Evolutionary conservation across 2,113 vertebrate genomes (phyloP).

Genomic region (Thunnus maccoyii): DNA sequence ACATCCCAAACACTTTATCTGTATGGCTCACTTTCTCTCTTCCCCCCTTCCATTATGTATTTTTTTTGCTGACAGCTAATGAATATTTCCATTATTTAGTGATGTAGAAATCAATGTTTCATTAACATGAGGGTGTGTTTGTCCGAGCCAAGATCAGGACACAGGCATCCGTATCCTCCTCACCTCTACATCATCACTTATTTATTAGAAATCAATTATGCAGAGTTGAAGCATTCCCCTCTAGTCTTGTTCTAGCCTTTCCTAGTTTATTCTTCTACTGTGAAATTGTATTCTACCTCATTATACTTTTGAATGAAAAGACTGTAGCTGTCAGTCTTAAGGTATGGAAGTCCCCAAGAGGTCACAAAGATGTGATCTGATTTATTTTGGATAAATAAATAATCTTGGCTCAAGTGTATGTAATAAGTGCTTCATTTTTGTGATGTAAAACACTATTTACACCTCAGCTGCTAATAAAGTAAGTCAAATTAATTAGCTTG

Average conservation of each 20-base stretch:
- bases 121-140: slow-evolving; percentile 71
- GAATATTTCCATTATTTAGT: slow-evolving; percentile 80
- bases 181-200: slow-evolving; percentile 70
- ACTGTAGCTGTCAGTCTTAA: neutral
- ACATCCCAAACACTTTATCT: neutral
- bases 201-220: slow-evolving; percentile 70
- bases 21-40: neutral
- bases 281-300: neutral
- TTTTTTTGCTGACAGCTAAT: slow-evolving; percentile 50
- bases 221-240: slow-evolving; percentile 32
- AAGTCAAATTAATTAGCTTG: neutral
- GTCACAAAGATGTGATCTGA: neutral
- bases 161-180: slow-evolving; percentile 46
- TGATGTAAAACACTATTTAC: neutral
- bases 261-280: neutral
- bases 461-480: neutral
- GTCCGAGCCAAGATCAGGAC: slow-evolving; percentile 52
- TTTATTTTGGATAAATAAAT: neutral
- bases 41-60: slow-evolving; percentile 41
- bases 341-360: neutral
- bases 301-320: neutral
- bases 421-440: neutral
- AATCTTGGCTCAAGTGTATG: neutral
- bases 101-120: slow-evolving; percentile 78
- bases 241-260: slow-evolving; percentile 7